Evolutionary conservation across 53 echinoderm and acorn worm genomes (phyloP).

Genomic region (Paracentrotus lividus): DNA sequence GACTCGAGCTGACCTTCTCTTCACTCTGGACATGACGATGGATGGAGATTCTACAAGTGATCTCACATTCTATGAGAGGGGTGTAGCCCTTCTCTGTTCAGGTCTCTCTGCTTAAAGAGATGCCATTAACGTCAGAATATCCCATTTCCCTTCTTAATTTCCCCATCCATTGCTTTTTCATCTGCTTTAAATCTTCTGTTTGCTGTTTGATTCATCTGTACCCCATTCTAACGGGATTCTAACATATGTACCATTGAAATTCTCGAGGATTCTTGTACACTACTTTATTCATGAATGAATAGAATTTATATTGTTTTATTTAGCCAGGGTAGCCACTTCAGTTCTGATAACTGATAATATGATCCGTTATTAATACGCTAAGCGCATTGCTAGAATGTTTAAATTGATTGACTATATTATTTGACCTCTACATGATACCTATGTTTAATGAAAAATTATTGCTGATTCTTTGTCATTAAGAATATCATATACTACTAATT

Average conservation of each 20-base stretch:
- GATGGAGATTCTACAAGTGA: slow-evolving; percentile 78
- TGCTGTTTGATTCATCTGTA: neutral
- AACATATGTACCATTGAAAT: neutral
- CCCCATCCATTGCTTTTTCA: neutral
- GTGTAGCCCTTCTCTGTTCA: slow-evolving; percentile 93
- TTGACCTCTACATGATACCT: too few relatives aligned
- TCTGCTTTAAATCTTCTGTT: neutral
- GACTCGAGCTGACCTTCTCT: slow-evolving; percentile 95
- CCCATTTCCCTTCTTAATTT: neutral
- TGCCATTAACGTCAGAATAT: neutral
- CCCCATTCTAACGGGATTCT: neutral
- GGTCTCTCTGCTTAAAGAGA: slow-evolving; percentile 85
- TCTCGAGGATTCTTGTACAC: neutral
- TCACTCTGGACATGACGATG: slow-evolving; percentile 89
- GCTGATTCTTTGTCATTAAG: too few relatives aligned
- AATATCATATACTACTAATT: too few relatives aligned
- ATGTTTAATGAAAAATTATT: too few relatives aligned
- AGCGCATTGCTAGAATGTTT: neutral
- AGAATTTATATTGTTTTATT: too few relatives aligned
- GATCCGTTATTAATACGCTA: neutral
- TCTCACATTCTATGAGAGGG: slow-evolving; percentile 97
- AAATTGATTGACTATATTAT: too few relatives aligned
- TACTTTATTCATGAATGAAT: neutral
- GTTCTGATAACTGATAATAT: neutral
- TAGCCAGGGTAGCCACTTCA: too few relatives aligned